Base-by-base conservation (phyloP, 2,113 vertebrate species). In the Chloroceryle aenea region DNA sequence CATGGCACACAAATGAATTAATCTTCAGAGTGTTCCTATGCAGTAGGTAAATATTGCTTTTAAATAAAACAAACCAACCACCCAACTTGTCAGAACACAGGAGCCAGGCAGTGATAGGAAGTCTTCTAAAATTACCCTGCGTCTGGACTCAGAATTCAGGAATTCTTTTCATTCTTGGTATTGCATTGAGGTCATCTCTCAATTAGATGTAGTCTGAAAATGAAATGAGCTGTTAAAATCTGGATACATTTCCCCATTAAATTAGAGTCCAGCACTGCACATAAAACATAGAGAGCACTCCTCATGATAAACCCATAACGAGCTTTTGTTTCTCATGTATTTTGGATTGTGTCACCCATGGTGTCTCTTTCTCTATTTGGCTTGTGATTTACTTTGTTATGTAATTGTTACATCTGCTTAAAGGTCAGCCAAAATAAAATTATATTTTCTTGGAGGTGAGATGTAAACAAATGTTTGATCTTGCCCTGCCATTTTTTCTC, bases 351-450 rank as follows among this genome's bases (percentile, higher is more conserved):
- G 61, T 95, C 93, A 95, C 93, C 80, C 93, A 63, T 85, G 64
- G 61, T 74, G n/a, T 95, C 42, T 79, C 84, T 95, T 68, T 87
- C 74, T 93, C 80, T 97, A 40, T 97, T 96, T 97, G 93, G 82
- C 82, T 97, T 98, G 95, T 91, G 94, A 83, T 97, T 98, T 97
- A 96, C 88, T 93, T 96, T 4, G 10, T 98, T 96, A 96, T 20
- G 18, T 94, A 95, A 97, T 78, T 97, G 89, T 95, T 96, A 87
- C 43, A 92, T 93, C 86, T 82, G 67, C 81, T 88, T 95, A 97
- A 97, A 98, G 97, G 93, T 97, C 93, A 97, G 94, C 72, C 94
- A 97, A 97, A 98, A 76, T 96, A 95, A 97, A 97, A 97, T 89
- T 94, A 89, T 92, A 92, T 94, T 97, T 98, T 87, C 58, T 87